Conservation (phyloP, 2,113 vertebrate species). For the Phycodurus eques region DNA sequence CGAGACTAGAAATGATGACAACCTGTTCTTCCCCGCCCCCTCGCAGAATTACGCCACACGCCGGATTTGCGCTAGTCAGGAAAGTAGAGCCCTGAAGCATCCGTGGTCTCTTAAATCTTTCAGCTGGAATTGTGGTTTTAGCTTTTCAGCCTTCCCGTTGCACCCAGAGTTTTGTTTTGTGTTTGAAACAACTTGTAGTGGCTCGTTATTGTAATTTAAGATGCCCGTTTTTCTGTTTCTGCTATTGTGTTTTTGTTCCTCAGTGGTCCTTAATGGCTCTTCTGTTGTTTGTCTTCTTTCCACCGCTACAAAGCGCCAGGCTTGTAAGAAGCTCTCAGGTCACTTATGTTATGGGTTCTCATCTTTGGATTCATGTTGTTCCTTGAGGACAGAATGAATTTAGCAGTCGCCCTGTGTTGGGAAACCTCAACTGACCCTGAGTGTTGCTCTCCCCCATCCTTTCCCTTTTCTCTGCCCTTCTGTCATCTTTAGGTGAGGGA, state of each 20-base stretch:
- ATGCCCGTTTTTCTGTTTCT: conserved; percentile 12
- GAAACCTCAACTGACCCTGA: not conserved
- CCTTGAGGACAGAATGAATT: conserved; percentile 18
- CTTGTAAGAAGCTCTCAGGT: conserved; percentile 40
- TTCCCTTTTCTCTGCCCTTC: conserved; percentile 8
- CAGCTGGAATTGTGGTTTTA: no score
- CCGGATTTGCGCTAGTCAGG: no score
- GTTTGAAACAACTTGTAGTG: no score
- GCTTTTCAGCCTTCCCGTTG: no score
- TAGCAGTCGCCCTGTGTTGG: not conserved
- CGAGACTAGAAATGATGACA: no score
- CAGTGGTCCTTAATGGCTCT: not conserved
- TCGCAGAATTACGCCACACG: no score
- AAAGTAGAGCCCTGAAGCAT: no score
- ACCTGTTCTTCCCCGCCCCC: no score
- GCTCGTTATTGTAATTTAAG: conserved; percentile 7
- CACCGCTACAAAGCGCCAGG: conserved; percentile 2
- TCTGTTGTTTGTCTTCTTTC: conserved; percentile 6
- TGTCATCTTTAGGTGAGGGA: conserved; percentile 68
- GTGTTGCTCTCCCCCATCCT: not conserved
- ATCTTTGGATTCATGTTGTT: conserved; percentile 25
- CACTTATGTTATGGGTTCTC: conserved; percentile 29
- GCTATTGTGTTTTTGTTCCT: conserved; percentile 9
- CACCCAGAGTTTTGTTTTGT: not conserved
- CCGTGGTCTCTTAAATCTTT: no score